phyloP scores from a whole-genome alignment of 2,113 vertebrate genomes.

The Orientallactaga bullata region DNA sequence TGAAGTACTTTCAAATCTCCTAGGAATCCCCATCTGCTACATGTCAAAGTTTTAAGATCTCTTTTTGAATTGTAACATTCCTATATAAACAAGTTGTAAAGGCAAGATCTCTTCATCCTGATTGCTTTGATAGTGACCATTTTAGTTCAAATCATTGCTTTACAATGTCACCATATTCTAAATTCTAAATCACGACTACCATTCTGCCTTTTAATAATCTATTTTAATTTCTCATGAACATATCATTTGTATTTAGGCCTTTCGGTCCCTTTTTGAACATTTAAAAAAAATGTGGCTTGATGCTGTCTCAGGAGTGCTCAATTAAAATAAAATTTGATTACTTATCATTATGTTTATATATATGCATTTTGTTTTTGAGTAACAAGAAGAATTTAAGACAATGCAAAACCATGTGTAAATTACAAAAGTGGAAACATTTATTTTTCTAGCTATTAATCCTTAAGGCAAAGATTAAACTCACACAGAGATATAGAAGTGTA shows the following conservation, averaged over 20 bases:
- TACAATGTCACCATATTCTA: not conserved
- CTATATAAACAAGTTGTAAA: constrained; percentile 51
- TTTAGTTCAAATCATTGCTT: constrained; percentile 33
- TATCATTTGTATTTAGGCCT: not conserved
- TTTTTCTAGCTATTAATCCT: constrained; percentile 2
- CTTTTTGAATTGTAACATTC: constrained; percentile 67
- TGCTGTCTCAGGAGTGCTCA: not conserved
- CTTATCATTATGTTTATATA: constrained; percentile 32
- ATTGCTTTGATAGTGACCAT: constrained; percentile 31
- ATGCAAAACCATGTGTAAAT: not conserved
- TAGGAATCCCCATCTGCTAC: constrained; percentile 63
- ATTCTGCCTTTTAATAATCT: not conserved
- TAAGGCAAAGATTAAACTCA: not conserved
- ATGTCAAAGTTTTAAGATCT: constrained; percentile 69
- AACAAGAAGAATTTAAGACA: not conserved
- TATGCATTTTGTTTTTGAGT: constrained; percentile 5
- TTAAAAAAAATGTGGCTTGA: not conserved
- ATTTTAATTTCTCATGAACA: constrained; percentile 11
- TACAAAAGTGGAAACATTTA: not conserved
- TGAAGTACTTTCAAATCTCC: constrained; percentile 55
- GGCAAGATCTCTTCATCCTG: not conserved
- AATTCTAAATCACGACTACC: not conserved
- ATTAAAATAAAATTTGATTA: constrained; percentile 38
- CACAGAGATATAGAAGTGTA: not conserved
- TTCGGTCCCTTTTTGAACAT: not conserved